These are phyloP conservation scores for Heterochromis multidens DNA, from an alignment of 2,113 vertebrate genomes.

Conservation along the genomic window DNA sequence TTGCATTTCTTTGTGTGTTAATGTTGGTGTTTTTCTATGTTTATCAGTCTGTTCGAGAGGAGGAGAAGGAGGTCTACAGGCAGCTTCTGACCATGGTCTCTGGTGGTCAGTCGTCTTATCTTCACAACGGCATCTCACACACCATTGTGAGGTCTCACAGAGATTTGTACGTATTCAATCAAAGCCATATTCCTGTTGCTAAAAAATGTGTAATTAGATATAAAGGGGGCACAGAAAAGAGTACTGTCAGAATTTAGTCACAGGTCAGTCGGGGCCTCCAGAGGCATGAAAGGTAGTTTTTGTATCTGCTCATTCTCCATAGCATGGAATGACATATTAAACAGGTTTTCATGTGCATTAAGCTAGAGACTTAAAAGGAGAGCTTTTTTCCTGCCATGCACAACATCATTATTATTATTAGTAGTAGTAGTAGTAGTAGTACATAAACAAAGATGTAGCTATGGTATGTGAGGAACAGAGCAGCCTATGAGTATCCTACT, in stretches of 20 bases:
- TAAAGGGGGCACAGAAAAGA: too few species aligned
- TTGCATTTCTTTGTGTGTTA: not conserved
- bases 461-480: not conserved
- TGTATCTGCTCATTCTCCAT: fast-evolving
- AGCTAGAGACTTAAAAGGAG: not conserved
- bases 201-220: not conserved
- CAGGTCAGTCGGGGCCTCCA: too few species aligned
- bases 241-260: too few species aligned
- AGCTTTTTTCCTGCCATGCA: not conserved
- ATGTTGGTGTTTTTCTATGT: not conserved
- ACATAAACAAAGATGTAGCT: not conserved
- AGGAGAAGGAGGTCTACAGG: constrained; percentile 90
- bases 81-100: constrained; percentile 90
- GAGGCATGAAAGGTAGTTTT: not conserved
- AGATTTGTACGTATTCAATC: constrained; percentile 73
- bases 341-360: not conserved
- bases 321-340: not conserved
- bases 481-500: not conserved
- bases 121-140: constrained; percentile 65
- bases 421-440: not conserved
- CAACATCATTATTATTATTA: not conserved
- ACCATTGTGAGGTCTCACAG: constrained; percentile 71
- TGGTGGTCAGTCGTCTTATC: constrained; percentile 69
- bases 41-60: constrained; percentile 84
- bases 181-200: too few species aligned